Evolutionary conservation across 1,140 invertebrate species (phyloP).

Genomic region (Polypedilum vanderplanki): DNA sequence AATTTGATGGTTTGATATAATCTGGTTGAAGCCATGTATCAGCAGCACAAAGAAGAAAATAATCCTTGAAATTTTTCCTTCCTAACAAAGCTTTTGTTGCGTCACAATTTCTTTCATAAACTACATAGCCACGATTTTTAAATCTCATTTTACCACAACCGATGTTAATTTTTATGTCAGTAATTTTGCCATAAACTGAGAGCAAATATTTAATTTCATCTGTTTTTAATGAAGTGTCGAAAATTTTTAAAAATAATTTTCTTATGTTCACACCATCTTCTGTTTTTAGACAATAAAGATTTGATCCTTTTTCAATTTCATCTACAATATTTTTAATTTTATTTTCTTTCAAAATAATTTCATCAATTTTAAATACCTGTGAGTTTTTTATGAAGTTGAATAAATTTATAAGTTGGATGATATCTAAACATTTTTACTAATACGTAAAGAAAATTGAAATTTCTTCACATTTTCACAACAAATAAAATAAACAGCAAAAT

Average conservation of each 20-base stretch:
- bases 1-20: not conserved
- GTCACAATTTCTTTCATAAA: not conserved
- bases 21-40: conserved; percentile 14
- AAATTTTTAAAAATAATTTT: not conserved
- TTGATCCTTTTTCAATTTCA: conserved; percentile 22
- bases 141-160: not conserved
- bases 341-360: not conserved
- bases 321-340: not conserved
- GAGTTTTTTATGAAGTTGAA: conserved; percentile 6
- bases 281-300: not conserved
- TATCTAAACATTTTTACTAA: conserved; percentile 4
- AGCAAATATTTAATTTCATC: not conserved
- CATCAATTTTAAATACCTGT: not conserved
- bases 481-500: too few species aligned
- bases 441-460: not conserved
- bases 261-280: not conserved
- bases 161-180: not conserved
- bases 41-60: not conserved
- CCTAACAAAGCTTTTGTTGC: not conserved
- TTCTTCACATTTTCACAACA: too few species aligned
- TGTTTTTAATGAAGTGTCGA: not conserved
- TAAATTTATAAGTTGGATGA: conserved; percentile 20
- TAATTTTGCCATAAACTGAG: not conserved
- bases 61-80: not conserved
- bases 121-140: conserved; percentile 7